A percentile compares a stretch with the other conserved stretches of the same genome.
Evolutionary conservation across 2,113 vertebrate species (phyloP).

Genomic region (Nothobranchius kuhntae): DNA sequence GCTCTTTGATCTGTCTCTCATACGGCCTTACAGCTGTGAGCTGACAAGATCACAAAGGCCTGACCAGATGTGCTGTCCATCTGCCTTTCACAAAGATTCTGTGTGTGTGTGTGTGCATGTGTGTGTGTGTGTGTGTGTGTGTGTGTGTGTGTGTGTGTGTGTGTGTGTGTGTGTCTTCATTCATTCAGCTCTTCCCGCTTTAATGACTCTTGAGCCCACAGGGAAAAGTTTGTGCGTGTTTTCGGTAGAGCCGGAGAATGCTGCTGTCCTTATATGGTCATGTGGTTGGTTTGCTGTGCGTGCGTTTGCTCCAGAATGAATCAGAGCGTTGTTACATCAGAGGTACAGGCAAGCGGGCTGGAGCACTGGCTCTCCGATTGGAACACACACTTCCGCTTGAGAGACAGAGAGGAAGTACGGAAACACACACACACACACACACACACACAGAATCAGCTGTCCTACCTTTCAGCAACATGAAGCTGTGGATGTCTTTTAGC

Average conservation of each 20-base stretch:
- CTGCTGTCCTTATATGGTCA: conserved; percentile 66
- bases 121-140: conserved; percentile 1
- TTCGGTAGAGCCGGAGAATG: conserved; percentile 27
- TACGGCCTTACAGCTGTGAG: conserved; percentile 66
- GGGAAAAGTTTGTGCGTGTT: conserved; percentile 59
- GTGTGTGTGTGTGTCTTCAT: not conserved
- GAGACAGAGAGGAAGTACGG: conserved; percentile 22
- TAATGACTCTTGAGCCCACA: conserved; percentile 50
- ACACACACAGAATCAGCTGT: conserved; percentile 43
- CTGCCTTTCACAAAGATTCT: conserved; percentile 50
- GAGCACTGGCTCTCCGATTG: conserved; percentile 60
- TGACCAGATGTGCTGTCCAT: conserved; percentile 66
- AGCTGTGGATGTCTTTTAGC: conserved; percentile 50
- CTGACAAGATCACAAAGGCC: conserved; percentile 66
- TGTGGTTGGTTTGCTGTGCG: conserved; percentile 59
- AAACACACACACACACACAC: conserved; percentile 26
- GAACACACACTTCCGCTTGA: conserved; percentile 62
- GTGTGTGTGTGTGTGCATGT: conserved; percentile 11
- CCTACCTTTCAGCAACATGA: conserved; percentile 70
- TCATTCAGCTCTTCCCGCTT: conserved; percentile 55
- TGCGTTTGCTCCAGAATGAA: conserved; percentile 71
- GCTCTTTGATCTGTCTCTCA: conserved; percentile 59
- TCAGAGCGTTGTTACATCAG: conserved; percentile 80
- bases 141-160: conserved; percentile 4
- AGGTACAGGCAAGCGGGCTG: conserved; percentile 63